Base-by-base conservation (phyloP, 1,140 invertebrate species). In the Bombus pyrosoma region DNA sequence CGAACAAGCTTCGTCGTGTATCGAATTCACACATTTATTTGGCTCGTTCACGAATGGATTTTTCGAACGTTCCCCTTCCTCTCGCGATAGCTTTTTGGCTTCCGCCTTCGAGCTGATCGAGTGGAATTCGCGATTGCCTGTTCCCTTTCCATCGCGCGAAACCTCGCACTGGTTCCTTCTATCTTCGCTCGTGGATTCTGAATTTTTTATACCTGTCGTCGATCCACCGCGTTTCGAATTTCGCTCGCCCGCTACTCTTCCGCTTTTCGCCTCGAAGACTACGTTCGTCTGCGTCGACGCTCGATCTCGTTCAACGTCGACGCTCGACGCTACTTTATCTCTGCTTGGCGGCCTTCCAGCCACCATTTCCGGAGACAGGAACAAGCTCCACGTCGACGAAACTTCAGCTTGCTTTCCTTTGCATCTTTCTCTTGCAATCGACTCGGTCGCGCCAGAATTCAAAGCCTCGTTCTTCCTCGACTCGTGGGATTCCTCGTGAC, bases 101-200 rank as follows among this genome's bases (percentile, higher is more conserved):
- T 18, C 69, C 34, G 25, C 25, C n/a, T 18, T 68, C 77, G 77
- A 79, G 10, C 22, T 41, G 62, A 62, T 37, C 75, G 39, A 78
- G 37, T 62, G 77, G 41, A 79, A 79, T 37, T 47, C 41, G 62
- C 79, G 59, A 86, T 86, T 37, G 43, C 68, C 34, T 41, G 59
- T 6, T 32, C 68, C 8, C 22, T 69, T 34, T 69, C 47, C 47
- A 41, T 57, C 2, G 47, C 47, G 47, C 18, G 34, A 32, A n/a
- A 0, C 5, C 18, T 53, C 18, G 25, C n/a, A 9, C 13, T 6
- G 77, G 0, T 28, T 47, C 53, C 32, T n/a, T 10, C 9, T 25
- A 28, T 10, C 12, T 4, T 53, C 62, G 34, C 39, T 28, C 32
- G 10, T 37, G 28, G 28, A 59, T 72, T 28, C 77, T 32, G n/a